Percentiles rank a stretch among this genome's conserved stretches.
These are phyloP conservation scores for Tympanuchus pallidicinctus DNA, from an alignment of 2,113 vertebrate genomes.

Conservation along the genomic window DNA sequence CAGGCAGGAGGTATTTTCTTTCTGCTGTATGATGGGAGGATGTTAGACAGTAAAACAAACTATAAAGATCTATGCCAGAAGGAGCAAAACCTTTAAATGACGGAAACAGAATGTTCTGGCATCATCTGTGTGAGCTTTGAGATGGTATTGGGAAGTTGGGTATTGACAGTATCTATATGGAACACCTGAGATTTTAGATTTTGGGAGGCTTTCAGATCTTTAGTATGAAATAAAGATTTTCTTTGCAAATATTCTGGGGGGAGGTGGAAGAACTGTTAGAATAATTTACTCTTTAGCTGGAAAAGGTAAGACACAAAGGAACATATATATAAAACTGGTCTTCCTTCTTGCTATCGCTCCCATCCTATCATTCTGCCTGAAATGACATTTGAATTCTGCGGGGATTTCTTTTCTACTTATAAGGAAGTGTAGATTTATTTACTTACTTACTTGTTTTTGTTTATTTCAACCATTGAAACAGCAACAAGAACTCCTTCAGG, in stretches of 20 bases:
- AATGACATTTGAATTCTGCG: background rate
- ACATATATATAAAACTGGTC: background rate
- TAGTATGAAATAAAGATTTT: background rate
- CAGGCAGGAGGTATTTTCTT: slow-evolving; percentile 2
- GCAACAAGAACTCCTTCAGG: background rate
- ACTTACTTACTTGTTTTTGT: background rate
- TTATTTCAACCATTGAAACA: background rate
- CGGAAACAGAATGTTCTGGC: background rate
- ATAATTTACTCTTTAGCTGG: background rate
- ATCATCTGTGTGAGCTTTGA: background rate
- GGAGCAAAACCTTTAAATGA: background rate
- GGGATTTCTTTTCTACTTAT: background rate
- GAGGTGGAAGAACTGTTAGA: background rate
- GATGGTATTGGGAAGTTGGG: background rate
- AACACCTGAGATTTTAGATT: background rate
- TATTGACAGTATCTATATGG: background rate
- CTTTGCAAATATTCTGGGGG: background rate
- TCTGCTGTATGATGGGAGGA: background rate
- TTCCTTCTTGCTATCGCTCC: background rate
- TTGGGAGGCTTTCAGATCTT: background rate
- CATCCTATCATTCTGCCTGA: background rate
- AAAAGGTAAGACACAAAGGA: background rate
- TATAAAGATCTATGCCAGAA: slow-evolving; percentile 8
- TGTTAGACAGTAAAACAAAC: slow-evolving; percentile 30
- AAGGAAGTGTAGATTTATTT: background rate